Evolutionary conservation across 2,888 invertebrate species (phyloP).

Genomic region (Fragum fragum): DNA sequence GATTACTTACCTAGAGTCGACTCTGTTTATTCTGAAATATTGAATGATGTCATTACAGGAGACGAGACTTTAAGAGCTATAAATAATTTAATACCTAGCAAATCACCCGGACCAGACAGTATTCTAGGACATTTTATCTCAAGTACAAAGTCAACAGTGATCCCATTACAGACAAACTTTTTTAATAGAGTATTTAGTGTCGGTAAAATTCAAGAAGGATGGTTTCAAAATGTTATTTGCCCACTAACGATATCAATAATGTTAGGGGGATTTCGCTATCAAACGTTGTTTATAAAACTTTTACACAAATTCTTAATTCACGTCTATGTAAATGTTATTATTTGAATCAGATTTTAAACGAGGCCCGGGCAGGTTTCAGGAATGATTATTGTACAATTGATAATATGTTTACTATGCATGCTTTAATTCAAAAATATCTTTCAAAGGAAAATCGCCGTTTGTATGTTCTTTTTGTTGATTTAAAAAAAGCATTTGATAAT

Average conservation of each 20-base stretch:
- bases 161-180: not conserved
- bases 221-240: not conserved
- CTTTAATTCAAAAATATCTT: not conserved
- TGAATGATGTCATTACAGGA: too few relatives aligned
- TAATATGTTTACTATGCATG: not conserved
- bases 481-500: not conserved
- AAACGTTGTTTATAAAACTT: not conserved
- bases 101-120: too few relatives aligned
- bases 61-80: too few relatives aligned
- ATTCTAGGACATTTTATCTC: too few relatives aligned
- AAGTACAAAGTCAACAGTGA: too few relatives aligned
- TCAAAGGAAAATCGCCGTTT: not conserved
- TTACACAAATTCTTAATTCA: not conserved
- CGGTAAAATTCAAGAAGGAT: not conserved
- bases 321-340: not conserved
- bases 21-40: too few relatives aligned
- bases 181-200: not conserved
- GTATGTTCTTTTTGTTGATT: not conserved
- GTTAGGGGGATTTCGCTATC: not conserved
- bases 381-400: not conserved
- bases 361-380: not conserved
- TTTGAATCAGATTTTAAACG: not conserved
- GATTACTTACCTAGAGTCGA: too few relatives aligned
- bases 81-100: too few relatives aligned
- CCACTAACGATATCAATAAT: not conserved